Evolutionary conservation across 2,797 vertebrate species (phyloP).

Genomic region (Lutjanus campechanus): DNA sequence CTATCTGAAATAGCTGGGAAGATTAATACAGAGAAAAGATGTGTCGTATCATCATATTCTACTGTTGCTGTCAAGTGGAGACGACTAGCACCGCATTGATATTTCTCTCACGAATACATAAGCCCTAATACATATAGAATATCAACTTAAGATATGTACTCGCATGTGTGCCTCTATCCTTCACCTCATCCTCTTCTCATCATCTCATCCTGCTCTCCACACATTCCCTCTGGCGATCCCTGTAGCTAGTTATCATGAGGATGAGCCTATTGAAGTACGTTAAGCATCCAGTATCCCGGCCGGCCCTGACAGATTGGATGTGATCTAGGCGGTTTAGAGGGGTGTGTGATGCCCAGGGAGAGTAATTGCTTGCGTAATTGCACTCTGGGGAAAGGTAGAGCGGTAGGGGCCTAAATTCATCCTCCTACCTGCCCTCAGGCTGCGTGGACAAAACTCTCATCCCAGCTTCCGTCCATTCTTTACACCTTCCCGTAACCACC

Average conservation of each 20-base stretch:
- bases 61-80: slow-evolving; percentile 43
- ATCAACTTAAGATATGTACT: slow-evolving; percentile 43
- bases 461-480: slow-evolving; percentile 42
- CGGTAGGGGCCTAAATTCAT: slow-evolving; percentile 47
- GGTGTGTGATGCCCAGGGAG: slow-evolving; percentile 43
- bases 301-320: slow-evolving; percentile 66
- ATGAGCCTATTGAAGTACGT: slow-evolving; percentile 66
- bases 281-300: slow-evolving; percentile 69
- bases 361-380: slow-evolving; percentile 75
- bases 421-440: slow-evolving; percentile 65
- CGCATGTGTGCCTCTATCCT: slow-evolving; percentile 37
- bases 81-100: slow-evolving; percentile 38
- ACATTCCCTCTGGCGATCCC: slow-evolving; percentile 59
- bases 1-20: slow-evolving; percentile 51
- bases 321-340: slow-evolving; percentile 70
- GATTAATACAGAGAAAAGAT: slow-evolving; percentile 64
- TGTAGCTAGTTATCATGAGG: slow-evolving; percentile 68
- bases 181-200: slow-evolving; percentile 61
- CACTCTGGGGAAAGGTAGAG: slow-evolving; percentile 70
- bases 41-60: slow-evolving; percentile 53
- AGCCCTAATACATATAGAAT: slow-evolving; percentile 59
- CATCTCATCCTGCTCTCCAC: slow-evolving; percentile 49
- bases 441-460: slow-evolving; percentile 43
- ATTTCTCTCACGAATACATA: slow-evolving; percentile 54
- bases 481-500: slow-evolving; percentile 40